Evolutionary conservation across 2,797 vertebrate genomes (phyloP), one percentile per base, ranked within the genome.

Genomic region (Allobates femoralis): DNA sequence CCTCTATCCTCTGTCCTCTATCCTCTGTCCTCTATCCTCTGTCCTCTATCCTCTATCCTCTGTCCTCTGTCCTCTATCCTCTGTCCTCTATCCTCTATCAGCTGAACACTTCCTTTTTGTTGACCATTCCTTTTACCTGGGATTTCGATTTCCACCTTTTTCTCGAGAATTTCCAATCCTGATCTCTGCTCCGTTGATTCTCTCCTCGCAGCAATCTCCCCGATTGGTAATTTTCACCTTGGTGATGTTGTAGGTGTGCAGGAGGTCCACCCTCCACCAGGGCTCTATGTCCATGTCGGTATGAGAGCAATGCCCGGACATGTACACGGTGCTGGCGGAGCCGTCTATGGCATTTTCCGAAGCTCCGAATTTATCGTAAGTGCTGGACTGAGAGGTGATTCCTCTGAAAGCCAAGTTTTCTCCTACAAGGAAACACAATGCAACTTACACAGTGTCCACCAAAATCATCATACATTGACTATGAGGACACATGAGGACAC

Each of bases 241-340:
- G 0, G 81, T 82, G 10, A 90, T 7, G 77, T 78, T 81, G 11
- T 79, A 79, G 21, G 3, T 15, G 10, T 76, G 3, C 0, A 69
- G 81, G 30, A 90, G 51, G 62, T 89, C 88, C 75, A 89, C 85
- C 7, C 21, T 88, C 89, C 87, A 89, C 87, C 89, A 89, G 5
- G 89, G 85, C 2, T 64, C 67, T 26, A 53, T 30, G 1, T 88
- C 79, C 15, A 15, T 0, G 1, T 77, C 66, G 0, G 86, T 90
- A 79, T 89, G 86, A 23, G 85, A 85, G 78, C 86, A 90, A 14
- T 79, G 80, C 16, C 53, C 53, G 1, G 50, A 30, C 2, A 76
- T 23, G 53, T 62, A 89, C 19, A 16, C 23, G 4, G 71, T 69
- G 2, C 19, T 32, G 0, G 28, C 34, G 16, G 85, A 88, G 30